A percentile compares a stretch with the other conserved stretches of the same genome.
Conservation (phyloP, 2,113 vertebrate genomes). For the Sapajus apella region DNA sequence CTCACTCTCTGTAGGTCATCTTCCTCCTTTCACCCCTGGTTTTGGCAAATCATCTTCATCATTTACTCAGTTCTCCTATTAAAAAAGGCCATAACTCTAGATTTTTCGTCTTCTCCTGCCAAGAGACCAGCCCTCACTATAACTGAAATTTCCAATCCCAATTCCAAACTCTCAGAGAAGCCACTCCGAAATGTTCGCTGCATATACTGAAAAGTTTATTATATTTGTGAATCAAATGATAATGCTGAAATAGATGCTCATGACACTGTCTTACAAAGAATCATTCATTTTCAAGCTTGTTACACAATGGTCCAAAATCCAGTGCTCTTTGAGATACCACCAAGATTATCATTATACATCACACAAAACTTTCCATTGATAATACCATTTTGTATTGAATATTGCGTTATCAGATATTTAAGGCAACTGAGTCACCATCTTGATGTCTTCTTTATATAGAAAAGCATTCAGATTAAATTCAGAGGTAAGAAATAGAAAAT, state of each 20-base stretch:
- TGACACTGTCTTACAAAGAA: neutral
- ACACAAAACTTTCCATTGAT: neutral
- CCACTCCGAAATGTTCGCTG: neutral
- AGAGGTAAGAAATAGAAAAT: neutral
- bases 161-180: neutral
- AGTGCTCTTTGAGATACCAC: neutral
- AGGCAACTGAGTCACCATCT: neutral
- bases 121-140: neutral
- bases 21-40: neutral
- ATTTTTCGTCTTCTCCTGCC: neutral
- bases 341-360: neutral
- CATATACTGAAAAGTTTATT: neutral
- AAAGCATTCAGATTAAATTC: neutral
- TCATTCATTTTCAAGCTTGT: neutral
- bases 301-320: neutral
- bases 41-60: neutral
- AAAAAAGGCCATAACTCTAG: neutral
- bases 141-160: neutral
- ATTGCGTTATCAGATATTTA: neutral
- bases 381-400: neutral
- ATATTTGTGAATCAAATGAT: neutral
- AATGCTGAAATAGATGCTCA: neutral
- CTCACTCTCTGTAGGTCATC: too few relatives aligned
- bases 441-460: neutral
- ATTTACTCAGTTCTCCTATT: neutral